Evolutionary conservation across 2,113 vertebrate species (phyloP), one percentile per base, ranked within the genome.

Genomic region (Bos javanicus): DNA sequence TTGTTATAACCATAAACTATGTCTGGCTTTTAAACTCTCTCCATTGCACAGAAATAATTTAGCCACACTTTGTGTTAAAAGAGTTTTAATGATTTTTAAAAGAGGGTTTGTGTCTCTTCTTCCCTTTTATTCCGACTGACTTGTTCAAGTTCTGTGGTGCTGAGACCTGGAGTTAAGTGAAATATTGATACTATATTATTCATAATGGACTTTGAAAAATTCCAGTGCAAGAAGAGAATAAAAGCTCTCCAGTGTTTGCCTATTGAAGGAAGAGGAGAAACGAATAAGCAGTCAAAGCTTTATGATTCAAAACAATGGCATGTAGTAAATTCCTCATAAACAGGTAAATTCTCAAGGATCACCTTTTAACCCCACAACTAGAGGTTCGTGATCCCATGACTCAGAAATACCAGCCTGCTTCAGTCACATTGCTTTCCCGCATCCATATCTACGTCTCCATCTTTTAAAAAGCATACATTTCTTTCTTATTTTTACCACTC

Each of bases 1-100:
- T 46, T 90, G 67, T 95, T 94, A 60, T 28, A 81, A 36, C 74
- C 71, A 91, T 48, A 78, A 90, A 96, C 87, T 81, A 90, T 17
- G 13, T 48, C 91, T 97, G 62, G 36, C 28, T 97, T 97, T 96
- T 95, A 90, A 95, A 93, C 59, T 84, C 21, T 92, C 89, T 94
- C 80, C 89, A 60, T 96, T 15, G 50, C 43, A 82, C 30, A 64
- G 84, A 95, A 43, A 16, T 88, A 90, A 87, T 96, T 95, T 57
- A 95, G 19, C 52, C 54, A 60, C 46, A 71, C 3, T 78, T 84
- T 46, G 16, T 50, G 80, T 80, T 80, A 36, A 83, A 74, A 67
- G 67, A 74, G 36, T 59, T 85, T 90, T 78, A 83, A 50, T 93
- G 19, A 10, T 57, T 97, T 97, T 97, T 87, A 80, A 86, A 95